Evolutionary conservation across 2,888 invertebrate species (phyloP), one percentile per base, ranked within the genome.

Genomic region (Cheilosia vulpina): DNA sequence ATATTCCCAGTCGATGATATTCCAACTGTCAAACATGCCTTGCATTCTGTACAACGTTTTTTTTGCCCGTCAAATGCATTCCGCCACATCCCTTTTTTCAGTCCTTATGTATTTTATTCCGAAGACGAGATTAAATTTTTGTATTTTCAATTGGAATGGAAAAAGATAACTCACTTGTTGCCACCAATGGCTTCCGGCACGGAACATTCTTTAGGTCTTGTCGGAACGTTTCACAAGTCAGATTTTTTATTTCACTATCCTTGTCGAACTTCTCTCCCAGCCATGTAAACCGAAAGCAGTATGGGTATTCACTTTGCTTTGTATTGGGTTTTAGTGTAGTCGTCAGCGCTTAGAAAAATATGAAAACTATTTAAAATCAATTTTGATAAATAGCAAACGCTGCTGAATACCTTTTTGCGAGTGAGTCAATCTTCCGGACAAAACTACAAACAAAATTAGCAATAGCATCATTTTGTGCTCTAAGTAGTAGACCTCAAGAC

Each of bases 281-380:
- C 96, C 96, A 96, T 0, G 95, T 95, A 89, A 95, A 95, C 87
- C 94, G 93, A 90, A 94, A 95, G 89, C 96, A 96, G 89, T 93
- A 93, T 0, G 93, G 90, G 65, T 89, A 87, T 17, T 87, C 82
- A 53, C 27, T 65, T 58, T 47, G 63, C n/a, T 63, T 76, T 11
- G 15, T 0, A 52, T 72, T 52, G 6, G 81, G 66, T 43, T 57
- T 31, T 63, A 63, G 43, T 45, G 85, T 68, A 41, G 72, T 72
- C 53, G 66, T 85, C 87, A 87, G 84, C 87, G 87, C 90, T 89
- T 89, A 88, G 89, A 89, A 87, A 89, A 89, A 90, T 89, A 87
- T 89, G 88, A 88, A 6, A 43, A 52, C 41, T 34, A 62, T 69
- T 17, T 24, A 19, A 38, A 77, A 34, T 55, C 27, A 77, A 34